Evolutionary conservation across 2,113 vertebrate genomes (phyloP).

Genomic region (Pelmatolapia mariae): DNA sequence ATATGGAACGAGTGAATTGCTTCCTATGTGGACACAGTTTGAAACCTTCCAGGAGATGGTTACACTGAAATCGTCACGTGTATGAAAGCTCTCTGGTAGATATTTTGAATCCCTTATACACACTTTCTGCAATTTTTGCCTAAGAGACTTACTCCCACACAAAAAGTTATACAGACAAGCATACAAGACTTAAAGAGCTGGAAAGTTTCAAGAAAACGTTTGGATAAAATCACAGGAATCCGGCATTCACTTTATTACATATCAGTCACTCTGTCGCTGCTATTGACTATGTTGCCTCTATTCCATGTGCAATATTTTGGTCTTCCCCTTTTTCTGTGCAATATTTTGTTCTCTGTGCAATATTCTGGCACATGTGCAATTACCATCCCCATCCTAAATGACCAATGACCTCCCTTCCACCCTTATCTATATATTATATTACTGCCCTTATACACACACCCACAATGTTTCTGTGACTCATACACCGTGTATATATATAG

Average conservation of each 20-base stretch:
- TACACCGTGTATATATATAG: accelerated
- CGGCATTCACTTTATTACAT: accelerated
- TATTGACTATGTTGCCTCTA: neutral
- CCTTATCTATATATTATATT: neutral
- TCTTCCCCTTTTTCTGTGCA: neutral
- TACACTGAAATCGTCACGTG: accelerated
- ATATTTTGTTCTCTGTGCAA: neutral
- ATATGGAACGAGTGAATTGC: neutral
- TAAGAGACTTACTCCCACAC: neutral
- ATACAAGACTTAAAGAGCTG: neutral
- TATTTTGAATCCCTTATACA: neutral
- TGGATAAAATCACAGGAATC: neutral
- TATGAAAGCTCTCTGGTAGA: neutral
- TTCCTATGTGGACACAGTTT: neutral
- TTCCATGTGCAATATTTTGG: neutral
- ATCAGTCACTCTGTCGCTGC: neutral
- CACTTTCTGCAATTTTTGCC: accelerated
- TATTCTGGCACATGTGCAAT: neutral
- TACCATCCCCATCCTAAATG: neutral
- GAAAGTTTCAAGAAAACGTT: neutral
- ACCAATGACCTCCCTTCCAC: neutral
- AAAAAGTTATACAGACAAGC: neutral
- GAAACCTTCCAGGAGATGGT: neutral
- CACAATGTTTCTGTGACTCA: neutral
- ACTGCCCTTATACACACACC: neutral